These are phyloP conservation scores for Meloidogyne floridensis DNA, from an alignment of 1,140 invertebrate species.

Conservation along the genomic window DNA sequence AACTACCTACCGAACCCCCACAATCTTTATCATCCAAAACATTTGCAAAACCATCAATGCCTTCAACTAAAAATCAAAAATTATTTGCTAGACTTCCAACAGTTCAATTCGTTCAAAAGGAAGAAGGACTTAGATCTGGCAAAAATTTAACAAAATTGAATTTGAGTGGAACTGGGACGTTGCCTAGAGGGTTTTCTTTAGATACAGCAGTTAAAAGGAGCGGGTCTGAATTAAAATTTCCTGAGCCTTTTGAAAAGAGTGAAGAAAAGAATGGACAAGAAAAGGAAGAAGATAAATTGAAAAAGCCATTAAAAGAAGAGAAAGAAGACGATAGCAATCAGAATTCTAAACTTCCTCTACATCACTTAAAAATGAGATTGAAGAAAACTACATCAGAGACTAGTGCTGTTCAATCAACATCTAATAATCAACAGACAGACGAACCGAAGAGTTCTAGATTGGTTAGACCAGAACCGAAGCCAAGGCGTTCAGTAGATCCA, in stretches of 20 bases:
- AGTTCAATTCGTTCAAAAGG: conserved; percentile 16
- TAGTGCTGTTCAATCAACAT: conserved; percentile 2
- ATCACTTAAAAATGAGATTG: conserved; percentile 54
- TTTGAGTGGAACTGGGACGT: background rate
- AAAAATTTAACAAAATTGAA: conserved; percentile 64
- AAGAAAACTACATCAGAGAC: conserved; percentile 51
- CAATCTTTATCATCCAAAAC: conserved; percentile 19
- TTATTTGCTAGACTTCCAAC: conserved; percentile 21
- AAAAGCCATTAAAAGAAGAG: conserved; percentile 8
- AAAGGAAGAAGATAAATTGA: background rate
- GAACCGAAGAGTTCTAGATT: background rate
- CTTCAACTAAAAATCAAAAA: conserved; percentile 22
- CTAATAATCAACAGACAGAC: background rate
- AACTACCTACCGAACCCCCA: background rate
- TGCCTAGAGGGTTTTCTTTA: conserved; percentile 4
- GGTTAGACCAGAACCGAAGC: conserved; percentile 52
- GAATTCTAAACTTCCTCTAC: conserved; percentile 35
- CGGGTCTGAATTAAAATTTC: conserved; percentile 23
- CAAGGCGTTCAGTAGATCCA: conserved; percentile 44
- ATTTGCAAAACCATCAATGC: background rate
- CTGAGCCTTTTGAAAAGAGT: background rate
- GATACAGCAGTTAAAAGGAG: conserved; percentile 66
- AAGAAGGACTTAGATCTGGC: background rate
- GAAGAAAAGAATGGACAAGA: background rate
- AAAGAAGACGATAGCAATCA: background rate